Evolutionary conservation across 2,113 vertebrate genomes (phyloP).

Genomic region (Romanogobio albipinnatus): DNA sequence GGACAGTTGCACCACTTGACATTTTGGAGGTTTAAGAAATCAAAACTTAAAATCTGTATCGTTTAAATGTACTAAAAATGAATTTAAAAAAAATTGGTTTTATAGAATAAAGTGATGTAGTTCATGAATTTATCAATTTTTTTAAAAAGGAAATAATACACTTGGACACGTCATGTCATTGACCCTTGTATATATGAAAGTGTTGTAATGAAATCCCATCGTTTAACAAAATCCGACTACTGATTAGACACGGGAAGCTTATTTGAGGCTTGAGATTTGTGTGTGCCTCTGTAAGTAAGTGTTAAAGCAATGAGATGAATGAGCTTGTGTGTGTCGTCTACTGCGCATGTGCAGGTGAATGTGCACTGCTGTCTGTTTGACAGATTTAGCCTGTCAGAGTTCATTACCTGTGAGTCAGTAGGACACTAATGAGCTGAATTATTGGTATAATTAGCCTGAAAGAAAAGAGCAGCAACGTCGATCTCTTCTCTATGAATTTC

Average conservation of each 20-base stretch:
- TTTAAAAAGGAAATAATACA: too few relatives aligned
- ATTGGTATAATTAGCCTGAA: conserved; percentile 67
- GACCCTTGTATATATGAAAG: too few relatives aligned
- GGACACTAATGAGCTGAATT: conserved; percentile 67
- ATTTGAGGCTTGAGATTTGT: background rate
- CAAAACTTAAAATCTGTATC: too few relatives aligned
- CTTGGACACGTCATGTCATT: too few relatives aligned
- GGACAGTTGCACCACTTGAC: too few relatives aligned
- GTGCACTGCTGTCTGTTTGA: conserved; percentile 60
- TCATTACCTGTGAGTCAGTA: conserved; percentile 65
- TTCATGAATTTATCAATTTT: too few relatives aligned
- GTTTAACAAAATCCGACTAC: background rate
- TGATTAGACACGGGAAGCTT: background rate
- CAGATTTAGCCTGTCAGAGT: conserved; percentile 67
- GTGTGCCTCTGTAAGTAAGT: background rate
- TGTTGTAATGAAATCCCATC: too few relatives aligned
- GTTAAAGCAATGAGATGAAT: conserved; percentile 17
- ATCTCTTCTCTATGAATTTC: conserved; percentile 56
- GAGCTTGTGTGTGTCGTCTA: conserved; percentile 17
- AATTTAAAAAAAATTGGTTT: too few relatives aligned
- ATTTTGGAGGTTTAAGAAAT: too few relatives aligned
- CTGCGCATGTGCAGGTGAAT: conserved; percentile 49
- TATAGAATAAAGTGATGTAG: too few relatives aligned
- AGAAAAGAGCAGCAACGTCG: conserved; percentile 59
- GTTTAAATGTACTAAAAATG: too few relatives aligned